Percentiles rank a stretch among this genome's conserved stretches.
Evolutionary conservation across 2,797 vertebrate genomes (phyloP).

Genomic region (Phataginus tetradactyla): DNA sequence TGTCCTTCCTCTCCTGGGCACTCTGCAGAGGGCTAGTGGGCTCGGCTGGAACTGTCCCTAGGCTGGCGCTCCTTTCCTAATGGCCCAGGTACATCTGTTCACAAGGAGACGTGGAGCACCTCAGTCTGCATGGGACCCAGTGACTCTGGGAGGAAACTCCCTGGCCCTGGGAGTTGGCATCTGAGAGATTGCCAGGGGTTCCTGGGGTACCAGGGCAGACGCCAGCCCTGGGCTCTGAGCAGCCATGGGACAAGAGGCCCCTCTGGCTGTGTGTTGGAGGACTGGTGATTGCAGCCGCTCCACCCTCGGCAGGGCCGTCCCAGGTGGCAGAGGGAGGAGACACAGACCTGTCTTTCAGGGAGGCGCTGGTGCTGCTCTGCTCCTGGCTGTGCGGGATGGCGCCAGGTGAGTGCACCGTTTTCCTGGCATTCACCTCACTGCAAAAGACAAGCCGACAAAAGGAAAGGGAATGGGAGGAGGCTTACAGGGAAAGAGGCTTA

Average conservation of each 20-base stretch:
- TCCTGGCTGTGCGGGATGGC: not conserved
- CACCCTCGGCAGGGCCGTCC: not conserved
- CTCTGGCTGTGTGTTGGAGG: too few species aligned
- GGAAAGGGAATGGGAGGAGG: not conserved
- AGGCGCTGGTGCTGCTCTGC: rapidly evolving
- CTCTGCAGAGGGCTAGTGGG: not conserved
- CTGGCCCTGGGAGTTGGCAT: not conserved
- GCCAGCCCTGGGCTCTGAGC: not conserved
- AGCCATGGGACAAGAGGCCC: not conserved
- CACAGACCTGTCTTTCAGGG: conserved; percentile 12
- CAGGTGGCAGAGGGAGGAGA: not conserved
- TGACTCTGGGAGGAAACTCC: not conserved
- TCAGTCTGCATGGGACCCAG: not conserved
- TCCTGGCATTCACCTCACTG: conserved; percentile 6
- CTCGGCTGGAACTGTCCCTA: not conserved
- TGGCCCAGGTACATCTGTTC: not conserved
- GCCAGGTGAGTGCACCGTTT: not conserved
- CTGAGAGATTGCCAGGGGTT: not conserved
- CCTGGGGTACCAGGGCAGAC: not conserved
- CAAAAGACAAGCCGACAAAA: not conserved
- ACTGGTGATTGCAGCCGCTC: rapidly evolving
- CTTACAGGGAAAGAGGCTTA: not conserved
- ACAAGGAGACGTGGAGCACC: not conserved
- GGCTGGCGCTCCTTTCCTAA: not conserved
- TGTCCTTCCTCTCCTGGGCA: not conserved